Base-by-base conservation (phyloP, 2,888 invertebrate species). In the Gryllus longicercus region DNA sequence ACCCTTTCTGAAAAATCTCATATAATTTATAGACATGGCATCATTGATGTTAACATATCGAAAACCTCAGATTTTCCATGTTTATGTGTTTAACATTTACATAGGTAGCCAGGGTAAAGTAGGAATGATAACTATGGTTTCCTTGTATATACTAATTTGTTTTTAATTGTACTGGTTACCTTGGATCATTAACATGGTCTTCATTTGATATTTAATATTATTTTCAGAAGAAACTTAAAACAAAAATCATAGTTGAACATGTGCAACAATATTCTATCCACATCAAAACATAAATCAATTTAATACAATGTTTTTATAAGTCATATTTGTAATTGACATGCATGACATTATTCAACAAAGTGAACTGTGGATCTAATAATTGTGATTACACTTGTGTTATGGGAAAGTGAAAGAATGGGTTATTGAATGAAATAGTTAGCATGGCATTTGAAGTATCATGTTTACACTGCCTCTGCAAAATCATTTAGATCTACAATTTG, bases 11-110 rank as follows among this genome's bases (percentile, higher is more conserved):
- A 18, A 63, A 63, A 63, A 63, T 63, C 14, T 63, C 63, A 63
- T 63, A 63, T 63, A 63, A 63, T 63, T 63, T 63, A 63, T 63
- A 14, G n/a, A 63, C 63, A 63, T 63, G 63, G n/a, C 63, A 63
- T 63, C 63, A 63, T 63, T 63, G 63, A 63, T 63, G 63, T 63
- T 63, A 63, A 63, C 63, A 63, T 63, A 63, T 63, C 63, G n/a
- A 63, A 63, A 38, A 38, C 38, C 63, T 63, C n/a, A 63, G 14
- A 63, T 63, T 63, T 63, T 63, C 63, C 63, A 63, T 18, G n/a
- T 63, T 14, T 63, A 63, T 63, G 63, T 63, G 38, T 63, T 63
- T 18, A 63, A 63, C 16, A 63, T 63, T 63, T n/a, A 63, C 63
- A 63, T n/a, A 18, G 63, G 63, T 63, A 63, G 63, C 63, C 63